Conservation (phyloP, 2,888 invertebrate species). For the Scaptodrosophila latifasciaeformis region DNA sequence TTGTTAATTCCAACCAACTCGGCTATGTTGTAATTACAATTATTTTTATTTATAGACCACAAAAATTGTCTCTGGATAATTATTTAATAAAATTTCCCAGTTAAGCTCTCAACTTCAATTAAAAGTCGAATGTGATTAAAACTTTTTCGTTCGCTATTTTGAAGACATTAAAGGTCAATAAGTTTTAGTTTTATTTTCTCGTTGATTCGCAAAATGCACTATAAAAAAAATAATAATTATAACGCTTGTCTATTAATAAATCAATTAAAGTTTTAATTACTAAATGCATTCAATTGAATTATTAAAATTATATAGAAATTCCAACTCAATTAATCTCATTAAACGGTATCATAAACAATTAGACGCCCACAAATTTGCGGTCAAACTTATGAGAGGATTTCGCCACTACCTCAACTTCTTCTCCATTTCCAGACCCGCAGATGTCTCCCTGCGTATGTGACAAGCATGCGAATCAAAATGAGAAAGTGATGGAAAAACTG, state of each 20-base stretch:
- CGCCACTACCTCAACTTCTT: not conserved
- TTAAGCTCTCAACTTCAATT: too few species aligned
- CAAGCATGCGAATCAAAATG: slow-evolving; percentile 41
- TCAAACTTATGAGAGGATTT: not conserved
- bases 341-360: slow-evolving; percentile 49
- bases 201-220: slow-evolving; percentile 19
- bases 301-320: too few species aligned
- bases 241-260: too few species aligned
- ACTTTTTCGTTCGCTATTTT: too few species aligned
- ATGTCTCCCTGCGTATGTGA: slow-evolving; percentile 39
- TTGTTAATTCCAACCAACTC: slow-evolving; percentile 3
- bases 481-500: slow-evolving; percentile 19
- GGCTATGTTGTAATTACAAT: slow-evolving; percentile 43
- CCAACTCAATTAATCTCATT: slow-evolving; percentile 38
- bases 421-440: not conserved
- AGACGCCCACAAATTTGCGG: slow-evolving; percentile 49
- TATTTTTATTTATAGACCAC: slow-evolving; percentile 44
- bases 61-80: too few species aligned
- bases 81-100: too few species aligned
- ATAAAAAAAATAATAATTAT: too few species aligned
- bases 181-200: too few species aligned
- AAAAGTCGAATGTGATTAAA: too few species aligned
- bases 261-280: too few species aligned
- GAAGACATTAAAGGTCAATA: slow-evolving; percentile 27
- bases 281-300: too few species aligned